A percentile compares a stretch with the other conserved stretches of the same genome.
Conservation (phyloP, 2,113 vertebrate genomes). For the Lonchura striata region DNA sequence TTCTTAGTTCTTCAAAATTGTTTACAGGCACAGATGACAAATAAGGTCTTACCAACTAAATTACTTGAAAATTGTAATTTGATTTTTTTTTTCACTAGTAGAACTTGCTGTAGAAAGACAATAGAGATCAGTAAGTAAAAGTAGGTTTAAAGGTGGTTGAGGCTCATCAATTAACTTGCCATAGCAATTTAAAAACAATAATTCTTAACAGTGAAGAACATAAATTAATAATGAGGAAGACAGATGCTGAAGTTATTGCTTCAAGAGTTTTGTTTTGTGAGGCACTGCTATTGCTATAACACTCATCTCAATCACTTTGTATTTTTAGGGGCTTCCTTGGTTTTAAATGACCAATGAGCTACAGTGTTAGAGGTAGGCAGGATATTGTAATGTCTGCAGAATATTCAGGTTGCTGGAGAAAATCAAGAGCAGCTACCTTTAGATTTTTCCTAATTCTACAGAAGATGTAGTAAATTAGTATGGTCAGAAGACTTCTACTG, state of each 20-base stretch:
- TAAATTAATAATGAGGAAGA: neutral
- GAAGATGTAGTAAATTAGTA: neutral
- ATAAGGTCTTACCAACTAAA: neutral
- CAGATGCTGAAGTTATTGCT: neutral
- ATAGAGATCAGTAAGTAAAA: neutral
- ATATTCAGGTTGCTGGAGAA: neutral
- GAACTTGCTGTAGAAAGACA: neutral
- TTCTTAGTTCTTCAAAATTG: neutral
- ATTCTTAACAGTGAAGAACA: neutral
- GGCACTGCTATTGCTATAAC: neutral
- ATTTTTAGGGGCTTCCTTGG: neutral
- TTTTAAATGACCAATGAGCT: neutral
- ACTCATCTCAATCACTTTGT: neutral
- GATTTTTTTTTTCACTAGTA: neutral
- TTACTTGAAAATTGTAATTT: neutral
- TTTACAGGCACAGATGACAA: neutral
- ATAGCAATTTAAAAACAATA: neutral
- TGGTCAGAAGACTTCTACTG: constrained; percentile 1
- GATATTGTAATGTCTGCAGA: neutral
- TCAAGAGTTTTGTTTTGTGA: neutral
- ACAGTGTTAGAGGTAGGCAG: neutral
- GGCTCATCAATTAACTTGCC: neutral
- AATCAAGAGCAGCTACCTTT: constrained; percentile 5
- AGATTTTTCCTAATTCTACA: neutral
- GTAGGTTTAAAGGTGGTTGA: neutral